phyloP scores from a whole-genome alignment of 1,140 invertebrate genomes.

The Drosophila albomicans region DNA sequence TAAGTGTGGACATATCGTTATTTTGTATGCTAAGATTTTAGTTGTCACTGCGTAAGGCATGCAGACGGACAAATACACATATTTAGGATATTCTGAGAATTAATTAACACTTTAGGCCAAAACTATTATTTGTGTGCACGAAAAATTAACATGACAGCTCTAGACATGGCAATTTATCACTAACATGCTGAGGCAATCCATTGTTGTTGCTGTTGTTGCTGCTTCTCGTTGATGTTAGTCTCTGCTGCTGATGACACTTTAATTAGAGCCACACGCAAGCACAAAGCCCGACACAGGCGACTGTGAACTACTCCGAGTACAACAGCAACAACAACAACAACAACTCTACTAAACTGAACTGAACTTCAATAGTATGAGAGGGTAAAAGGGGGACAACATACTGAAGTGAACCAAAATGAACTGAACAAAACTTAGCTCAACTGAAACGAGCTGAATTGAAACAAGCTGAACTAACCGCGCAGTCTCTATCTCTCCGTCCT shows the following conservation, averaged over 20 bases:
- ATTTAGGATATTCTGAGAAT: constrained; percentile 76
- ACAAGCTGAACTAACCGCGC: constrained; percentile 14
- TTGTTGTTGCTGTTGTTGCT: constrained; percentile 27
- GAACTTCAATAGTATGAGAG: constrained; percentile 1
- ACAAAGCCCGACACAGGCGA: constrained; percentile 50
- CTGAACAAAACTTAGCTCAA: constrained; percentile 9
- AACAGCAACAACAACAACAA: constrained; percentile 11
- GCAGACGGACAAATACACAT: constrained; percentile 20
- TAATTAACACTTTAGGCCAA: constrained; percentile 80
- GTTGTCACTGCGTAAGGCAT: constrained; percentile 8
- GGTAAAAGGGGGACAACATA: neutral
- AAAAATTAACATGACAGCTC: constrained; percentile 82
- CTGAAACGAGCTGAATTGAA: neutral
- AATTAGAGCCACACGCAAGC: constrained; percentile 83
- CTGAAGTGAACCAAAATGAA: constrained; percentile 2
- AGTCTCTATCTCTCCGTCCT: neutral
- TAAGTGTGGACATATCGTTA: constrained; percentile 27
- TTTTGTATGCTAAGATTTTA: constrained; percentile 31
- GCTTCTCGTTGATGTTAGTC: constrained; percentile 29
- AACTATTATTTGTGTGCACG: constrained; percentile 79
- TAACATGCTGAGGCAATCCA: constrained; percentile 65
- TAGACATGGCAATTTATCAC: constrained; percentile 83
- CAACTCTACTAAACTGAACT: constrained; percentile 8
- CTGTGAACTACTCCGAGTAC: constrained; percentile 11
- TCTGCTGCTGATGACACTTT: constrained; percentile 80